Evolutionary conservation across 2,113 vertebrate species (phyloP), one percentile per base, ranked within the genome.

Genomic region (Lepidothrix coronata): DNA sequence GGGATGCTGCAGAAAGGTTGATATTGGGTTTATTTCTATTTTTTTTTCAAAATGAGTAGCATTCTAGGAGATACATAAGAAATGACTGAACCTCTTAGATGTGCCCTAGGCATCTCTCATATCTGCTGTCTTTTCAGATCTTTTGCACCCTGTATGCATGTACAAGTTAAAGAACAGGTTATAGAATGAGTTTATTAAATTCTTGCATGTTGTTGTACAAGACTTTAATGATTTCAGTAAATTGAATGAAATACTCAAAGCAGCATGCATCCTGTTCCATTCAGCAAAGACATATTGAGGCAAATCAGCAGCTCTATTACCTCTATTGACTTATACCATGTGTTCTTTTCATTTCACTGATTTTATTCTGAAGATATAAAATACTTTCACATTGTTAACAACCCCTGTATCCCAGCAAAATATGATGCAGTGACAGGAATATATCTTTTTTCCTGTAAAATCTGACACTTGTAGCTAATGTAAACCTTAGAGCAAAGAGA

Each of bases 281-380:
- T 58, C 63, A 96, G 90, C 73, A 96, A 97, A 95, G 86, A 71
- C 71, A 93, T 66, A 94, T 48, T 30, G 80, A 95, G 61, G 52
- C 24, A 97, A 93, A 96, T 94, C 84, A 89, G 73, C 65, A 96
- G 52, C 76, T 80, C 65, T 96, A 67, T 91, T 89, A 72, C 67
- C 52, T 94, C 75, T 41, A 14, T 57, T 85, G 73, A 66, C 88
- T 96, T 96, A 96, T 89, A 96, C 49, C 71, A 91, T 68, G 66
- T 91, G 95, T 79, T 97, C 83, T 84, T 96, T 98, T 78, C 48
- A 80, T 97, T 93, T 96, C 39, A 48, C 62, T 96, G 86, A 83
- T 93, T 97, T 97, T 97, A 90, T 96, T 94, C 73, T 70, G 54
- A 89, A 95, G 61, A 61, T 94, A 83, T 85, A 95, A 97, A 97